Conservation (phyloP, 1,140 invertebrate species). For the Metaphire vulgaris region DNA sequence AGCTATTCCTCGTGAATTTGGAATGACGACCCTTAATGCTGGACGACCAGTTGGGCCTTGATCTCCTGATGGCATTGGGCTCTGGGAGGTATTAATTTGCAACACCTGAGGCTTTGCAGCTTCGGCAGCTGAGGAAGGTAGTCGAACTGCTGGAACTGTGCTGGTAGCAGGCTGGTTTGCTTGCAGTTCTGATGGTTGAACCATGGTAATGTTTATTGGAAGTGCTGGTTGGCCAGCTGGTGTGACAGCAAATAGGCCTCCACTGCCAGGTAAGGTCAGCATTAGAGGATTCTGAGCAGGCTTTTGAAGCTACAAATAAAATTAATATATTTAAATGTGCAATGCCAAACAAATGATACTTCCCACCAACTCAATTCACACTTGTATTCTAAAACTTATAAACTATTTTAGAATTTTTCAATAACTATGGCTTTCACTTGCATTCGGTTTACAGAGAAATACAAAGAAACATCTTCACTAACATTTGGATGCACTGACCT, state of each 20-base stretch:
- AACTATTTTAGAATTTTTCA: too few relatives aligned
- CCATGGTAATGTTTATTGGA: not conserved
- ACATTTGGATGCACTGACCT: too few relatives aligned
- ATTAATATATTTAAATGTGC: too few relatives aligned
- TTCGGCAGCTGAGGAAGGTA: not conserved
- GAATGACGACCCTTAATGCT: slow-evolving; percentile 74
- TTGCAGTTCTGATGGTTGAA: not conserved
- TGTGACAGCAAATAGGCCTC: not conserved
- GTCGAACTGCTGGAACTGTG: not conserved
- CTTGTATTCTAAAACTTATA: too few relatives aligned
- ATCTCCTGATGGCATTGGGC: not conserved
- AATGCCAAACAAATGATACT: too few relatives aligned
- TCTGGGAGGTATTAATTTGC: not conserved
- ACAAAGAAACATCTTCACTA: too few relatives aligned
- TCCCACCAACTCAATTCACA: too few relatives aligned
- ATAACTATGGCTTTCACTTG: too few relatives aligned
- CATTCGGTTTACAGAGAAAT: too few relatives aligned
- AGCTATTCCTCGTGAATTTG: slow-evolving; percentile 55
- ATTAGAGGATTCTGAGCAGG: not conserved
- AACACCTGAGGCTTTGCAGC: not conserved
- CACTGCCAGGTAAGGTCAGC: not conserved
- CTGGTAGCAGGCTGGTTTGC: not conserved
- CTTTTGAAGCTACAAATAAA: not conserved
- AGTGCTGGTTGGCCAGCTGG: not conserved
- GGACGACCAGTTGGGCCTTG: slow-evolving; percentile 52